Evolutionary conservation across 2,888 invertebrate genomes (phyloP), one percentile per base, ranked within the genome.

Genomic region (Metellina segmentata): DNA sequence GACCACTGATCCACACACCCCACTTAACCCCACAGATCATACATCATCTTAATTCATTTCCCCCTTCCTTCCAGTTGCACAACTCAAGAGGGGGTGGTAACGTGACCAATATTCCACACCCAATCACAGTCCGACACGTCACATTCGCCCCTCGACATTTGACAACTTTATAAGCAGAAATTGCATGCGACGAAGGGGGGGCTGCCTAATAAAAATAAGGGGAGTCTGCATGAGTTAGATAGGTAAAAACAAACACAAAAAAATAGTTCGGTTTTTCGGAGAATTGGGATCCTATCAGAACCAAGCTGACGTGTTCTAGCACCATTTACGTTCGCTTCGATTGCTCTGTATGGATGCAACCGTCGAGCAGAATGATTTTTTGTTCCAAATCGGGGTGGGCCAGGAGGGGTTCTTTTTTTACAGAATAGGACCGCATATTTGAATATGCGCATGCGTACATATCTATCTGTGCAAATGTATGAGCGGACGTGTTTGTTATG

Each of bases 161-260:
- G 89, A 90, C 89, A 90, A 85, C 89, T 90, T 85, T 71, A 90
- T 90, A 52, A 70, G 79, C 48, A 83, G 77, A 78, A 75, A 77
- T 75, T 75, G 48, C 20, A 77, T 81, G 16, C 20, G 61, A n/a
- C 9, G 83, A 53, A 9, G 6, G 85, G 87, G 6, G 85, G 87
- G 53, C n/a, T 19, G 52, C 61, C 75, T 75, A 87, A 87, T 34
- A 34, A 34, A 34, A 34, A 34, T 34, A 34, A 4, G 34, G 34
- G 34, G 34, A 34, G 1, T 34, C 53, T 72, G 61, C 71, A 51
- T 6, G 48, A 19, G 82, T 49, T 48, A 75, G 61, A 85, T 61
- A 86, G 51, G 77, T 48, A 70, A 86, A 86, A 78, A 78, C 69
- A 77, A 78, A 70, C 49, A 49, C 77, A 19, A 51, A 79, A 87